phyloP scores from a whole-genome alignment of 2,113 vertebrate genomes.

The Choloepus hoffmanni region DNA sequence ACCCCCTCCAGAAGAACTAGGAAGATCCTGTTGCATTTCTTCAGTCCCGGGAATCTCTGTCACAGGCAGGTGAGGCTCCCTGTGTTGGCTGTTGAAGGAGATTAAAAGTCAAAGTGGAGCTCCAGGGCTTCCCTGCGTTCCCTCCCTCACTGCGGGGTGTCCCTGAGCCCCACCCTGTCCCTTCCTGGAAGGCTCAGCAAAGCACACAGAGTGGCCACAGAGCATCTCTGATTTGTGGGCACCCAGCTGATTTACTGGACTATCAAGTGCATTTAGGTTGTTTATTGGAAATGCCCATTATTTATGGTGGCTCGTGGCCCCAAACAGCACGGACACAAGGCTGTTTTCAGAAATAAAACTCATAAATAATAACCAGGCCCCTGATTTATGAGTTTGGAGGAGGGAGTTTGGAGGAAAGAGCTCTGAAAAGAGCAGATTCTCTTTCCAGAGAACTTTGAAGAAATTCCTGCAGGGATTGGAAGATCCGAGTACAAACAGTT shows the following conservation, averaged over 20 bases:
- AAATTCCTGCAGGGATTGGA: constrained; percentile 50
- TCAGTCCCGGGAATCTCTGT: not conserved
- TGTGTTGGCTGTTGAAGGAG: not conserved
- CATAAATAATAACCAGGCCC: constrained; percentile 69
- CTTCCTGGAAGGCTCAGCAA: not conserved
- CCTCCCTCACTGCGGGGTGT: not conserved
- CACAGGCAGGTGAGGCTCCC: not conserved
- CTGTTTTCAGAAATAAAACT: constrained; percentile 72
- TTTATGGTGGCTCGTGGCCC: constrained; percentile 70
- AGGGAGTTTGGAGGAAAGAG: not conserved
- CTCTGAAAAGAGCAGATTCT: constrained; percentile 50
- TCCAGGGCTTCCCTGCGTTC: not conserved
- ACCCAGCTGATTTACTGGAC: constrained; percentile 67
- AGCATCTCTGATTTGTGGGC: not conserved
- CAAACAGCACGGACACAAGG: constrained; percentile 47
- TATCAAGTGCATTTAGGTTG: constrained; percentile 59
- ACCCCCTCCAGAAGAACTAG: not conserved
- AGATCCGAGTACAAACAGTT: constrained; percentile 27
- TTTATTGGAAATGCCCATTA: constrained; percentile 78
- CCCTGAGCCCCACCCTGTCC: not conserved
- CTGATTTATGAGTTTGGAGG: constrained; percentile 63
- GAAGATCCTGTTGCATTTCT: not conserved
- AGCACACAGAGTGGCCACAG: not conserved
- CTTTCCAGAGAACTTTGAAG: constrained; percentile 35
- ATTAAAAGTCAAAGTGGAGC: not conserved